Conservation (phyloP, 2,113 vertebrate species). For the Sterrhoptilus dennistouni region DNA sequence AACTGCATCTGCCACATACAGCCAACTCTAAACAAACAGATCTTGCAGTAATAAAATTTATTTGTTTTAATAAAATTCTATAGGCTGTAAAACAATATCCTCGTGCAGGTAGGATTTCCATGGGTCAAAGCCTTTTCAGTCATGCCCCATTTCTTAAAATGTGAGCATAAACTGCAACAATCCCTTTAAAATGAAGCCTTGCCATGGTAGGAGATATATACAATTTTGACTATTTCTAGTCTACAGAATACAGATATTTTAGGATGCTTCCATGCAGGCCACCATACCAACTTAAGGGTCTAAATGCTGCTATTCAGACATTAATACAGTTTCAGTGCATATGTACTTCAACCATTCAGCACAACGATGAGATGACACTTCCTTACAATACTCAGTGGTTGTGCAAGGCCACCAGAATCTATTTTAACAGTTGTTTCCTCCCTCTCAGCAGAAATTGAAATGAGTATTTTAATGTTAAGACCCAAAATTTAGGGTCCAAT, state of each 20-base stretch:
- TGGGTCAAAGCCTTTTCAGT: conserved; percentile 44
- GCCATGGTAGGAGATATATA: neutral
- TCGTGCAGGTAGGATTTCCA: conserved; percentile 41
- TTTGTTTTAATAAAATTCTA: conserved; percentile 52
- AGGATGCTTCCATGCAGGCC: neutral
- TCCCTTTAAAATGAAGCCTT: conserved; percentile 23
- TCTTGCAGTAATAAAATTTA: conserved; percentile 23
- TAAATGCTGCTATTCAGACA: neutral
- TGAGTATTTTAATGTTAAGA: neutral
- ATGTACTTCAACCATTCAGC: neutral
- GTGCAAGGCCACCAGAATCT: neutral
- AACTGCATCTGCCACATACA: conserved; percentile 28
- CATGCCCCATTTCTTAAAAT: conserved; percentile 38
- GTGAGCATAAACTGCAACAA: conserved; percentile 10
- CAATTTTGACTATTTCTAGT: neutral
- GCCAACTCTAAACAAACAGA: conserved; percentile 42
- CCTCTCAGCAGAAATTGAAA: neutral
- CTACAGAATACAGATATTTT: neutral
- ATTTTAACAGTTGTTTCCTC: neutral
- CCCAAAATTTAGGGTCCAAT: neutral
- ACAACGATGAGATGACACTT: neutral
- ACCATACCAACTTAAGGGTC: neutral
- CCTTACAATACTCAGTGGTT: neutral
- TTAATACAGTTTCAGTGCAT: neutral
- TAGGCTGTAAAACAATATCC: conserved; percentile 56